Conservation (phyloP, 2,797 vertebrate genomes). For the Smutsia gigantea region DNA sequence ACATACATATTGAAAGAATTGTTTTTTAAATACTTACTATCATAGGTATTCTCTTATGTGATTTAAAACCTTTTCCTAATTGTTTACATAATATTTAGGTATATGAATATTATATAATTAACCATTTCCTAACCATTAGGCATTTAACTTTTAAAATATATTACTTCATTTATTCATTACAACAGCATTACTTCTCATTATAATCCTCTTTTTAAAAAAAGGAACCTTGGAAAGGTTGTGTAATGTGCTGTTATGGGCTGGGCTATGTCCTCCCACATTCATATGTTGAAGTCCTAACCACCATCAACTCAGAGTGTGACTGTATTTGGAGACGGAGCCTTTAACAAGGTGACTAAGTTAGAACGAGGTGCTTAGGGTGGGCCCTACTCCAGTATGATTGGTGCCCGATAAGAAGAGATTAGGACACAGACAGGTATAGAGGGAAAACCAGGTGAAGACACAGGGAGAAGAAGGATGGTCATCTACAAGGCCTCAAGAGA, state of each 20-base stretch:
- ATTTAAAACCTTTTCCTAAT: neutral
- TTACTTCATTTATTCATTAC: neutral
- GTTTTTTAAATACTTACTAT: neutral
- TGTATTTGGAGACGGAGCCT: neutral
- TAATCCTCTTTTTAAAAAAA: neutral
- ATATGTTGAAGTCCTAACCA: neutral
- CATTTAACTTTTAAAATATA: slow-evolving; percentile 8
- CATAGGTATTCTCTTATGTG: neutral
- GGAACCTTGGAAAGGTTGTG: neutral
- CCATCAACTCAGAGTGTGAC: neutral
- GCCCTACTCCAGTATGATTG: neutral
- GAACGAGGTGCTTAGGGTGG: neutral
- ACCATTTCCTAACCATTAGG: neutral
- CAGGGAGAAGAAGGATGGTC: neutral
- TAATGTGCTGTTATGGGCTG: neutral
- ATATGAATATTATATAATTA: neutral
- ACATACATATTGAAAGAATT: neutral
- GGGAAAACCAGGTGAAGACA: neutral
- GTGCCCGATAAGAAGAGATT: neutral
- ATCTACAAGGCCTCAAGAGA: neutral
- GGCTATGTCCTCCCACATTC: neutral
- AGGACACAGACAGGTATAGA: neutral
- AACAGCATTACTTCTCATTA: slow-evolving; percentile 5
- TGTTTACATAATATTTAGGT: neutral
- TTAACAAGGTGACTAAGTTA: neutral